Evolutionary conservation across 2,113 vertebrate species (phyloP).

Genomic region (Lynx canadensis): DNA sequence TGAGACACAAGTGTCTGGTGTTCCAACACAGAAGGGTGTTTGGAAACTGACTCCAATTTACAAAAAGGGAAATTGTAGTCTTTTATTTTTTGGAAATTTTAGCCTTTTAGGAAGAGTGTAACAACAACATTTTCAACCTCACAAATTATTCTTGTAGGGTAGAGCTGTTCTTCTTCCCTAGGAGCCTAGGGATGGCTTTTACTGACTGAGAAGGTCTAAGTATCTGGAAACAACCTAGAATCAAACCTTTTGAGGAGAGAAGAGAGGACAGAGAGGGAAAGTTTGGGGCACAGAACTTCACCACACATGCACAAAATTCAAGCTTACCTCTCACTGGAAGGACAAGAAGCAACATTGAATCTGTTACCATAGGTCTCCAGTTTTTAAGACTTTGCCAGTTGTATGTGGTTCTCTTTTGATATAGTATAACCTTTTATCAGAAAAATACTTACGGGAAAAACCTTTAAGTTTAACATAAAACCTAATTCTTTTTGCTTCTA

Average conservation of each 20-base stretch:
- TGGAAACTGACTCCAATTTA: background rate
- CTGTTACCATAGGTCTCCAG: background rate
- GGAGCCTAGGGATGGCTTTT: background rate
- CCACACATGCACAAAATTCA: background rate
- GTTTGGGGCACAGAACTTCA: background rate
- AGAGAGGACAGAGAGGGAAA: background rate
- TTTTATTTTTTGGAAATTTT: background rate
- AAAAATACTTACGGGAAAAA: conserved; percentile 68
- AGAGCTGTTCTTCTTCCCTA: background rate
- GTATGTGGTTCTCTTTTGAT: conserved; percentile 63
- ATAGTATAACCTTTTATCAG: conserved; percentile 58
- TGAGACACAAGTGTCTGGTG: background rate
- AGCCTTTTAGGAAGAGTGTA: background rate
- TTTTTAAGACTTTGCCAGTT: conserved; percentile 68
- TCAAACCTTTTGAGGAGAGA: background rate
- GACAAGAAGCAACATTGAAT: background rate
- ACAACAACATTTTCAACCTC: background rate
- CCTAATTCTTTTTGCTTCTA: conserved; percentile 74
- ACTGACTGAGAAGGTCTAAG: background rate
- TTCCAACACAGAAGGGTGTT: background rate
- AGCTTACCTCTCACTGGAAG: background rate
- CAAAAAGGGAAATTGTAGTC: background rate
- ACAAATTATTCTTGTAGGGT: background rate
- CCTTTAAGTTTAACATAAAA: conserved; percentile 76
- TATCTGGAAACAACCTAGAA: background rate